A percentile compares a stretch with the other conserved stretches of the same genome.
These are phyloP conservation scores for human DNA, from an alignment of 2,113 vertebrate species.

Conservation along the genomic window GRCh38 chr18:34613001-34613500, in stretches of 20 bases:
- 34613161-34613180: not conserved
- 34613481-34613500: not conserved
- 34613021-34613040: not conserved
- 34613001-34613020: not conserved
- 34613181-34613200: not conserved
- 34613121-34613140: not conserved
- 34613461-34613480: not conserved
- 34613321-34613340: not conserved
- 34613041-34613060: not conserved
- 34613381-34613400: not conserved
- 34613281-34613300: not conserved
- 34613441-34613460: not conserved
- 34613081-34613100: not conserved
- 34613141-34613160: not conserved
- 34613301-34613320: not conserved
- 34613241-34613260: not conserved
- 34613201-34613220: not conserved
- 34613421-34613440: not conserved
- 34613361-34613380: not conserved
- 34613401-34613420: not conserved
- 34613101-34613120: not conserved
- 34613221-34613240: not conserved
- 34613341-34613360: not conserved
- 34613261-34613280: not conserved
- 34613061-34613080: not conserved